A percentile compares a stretch with the other conserved stretches of the same genome.
Evolutionary conservation across 2,888 invertebrate species (phyloP).

Genomic region (Idaea biselata): DNA sequence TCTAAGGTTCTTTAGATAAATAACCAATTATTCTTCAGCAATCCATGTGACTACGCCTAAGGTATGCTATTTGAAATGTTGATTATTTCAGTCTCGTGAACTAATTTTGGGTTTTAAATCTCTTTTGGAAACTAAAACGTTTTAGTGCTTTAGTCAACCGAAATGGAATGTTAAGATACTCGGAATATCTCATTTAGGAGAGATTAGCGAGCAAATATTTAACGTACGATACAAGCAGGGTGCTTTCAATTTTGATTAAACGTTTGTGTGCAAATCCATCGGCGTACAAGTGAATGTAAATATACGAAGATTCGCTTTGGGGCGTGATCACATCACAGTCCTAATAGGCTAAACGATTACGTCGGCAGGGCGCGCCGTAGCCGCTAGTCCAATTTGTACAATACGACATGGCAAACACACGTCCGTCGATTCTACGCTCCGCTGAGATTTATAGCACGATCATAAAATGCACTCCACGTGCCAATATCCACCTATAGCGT

Average conservation of each 20-base stretch:
- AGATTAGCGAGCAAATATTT: conserved; percentile 34
- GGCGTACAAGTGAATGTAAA: conserved; percentile 55
- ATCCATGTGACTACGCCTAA: conserved; percentile 42
- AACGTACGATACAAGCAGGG: conserved; percentile 24
- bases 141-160: neutral
- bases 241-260: conserved; percentile 52
- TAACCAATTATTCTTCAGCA: conserved; percentile 70
- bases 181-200: conserved; percentile 13
- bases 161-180: neutral
- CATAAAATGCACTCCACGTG: conserved; percentile 60
- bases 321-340: conserved; percentile 61
- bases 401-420: conserved; percentile 68
- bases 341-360: conserved; percentile 68
- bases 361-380: conserved; percentile 53
- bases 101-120: conserved; percentile 30
- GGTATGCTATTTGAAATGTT: conserved; percentile 47
- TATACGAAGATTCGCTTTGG: conserved; percentile 57
- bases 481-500: conserved; percentile 33
- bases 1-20: conserved; percentile 65
- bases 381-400: conserved; percentile 71
- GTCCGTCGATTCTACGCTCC: conserved; percentile 55
- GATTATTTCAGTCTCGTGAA: conserved; percentile 34
- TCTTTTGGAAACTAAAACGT: conserved; percentile 8
- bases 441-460: conserved; percentile 61
- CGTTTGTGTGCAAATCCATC: conserved; percentile 45